Evolutionary conservation across 2,113 vertebrate species (phyloP).

Genomic region (Taxidea taxus): DNA sequence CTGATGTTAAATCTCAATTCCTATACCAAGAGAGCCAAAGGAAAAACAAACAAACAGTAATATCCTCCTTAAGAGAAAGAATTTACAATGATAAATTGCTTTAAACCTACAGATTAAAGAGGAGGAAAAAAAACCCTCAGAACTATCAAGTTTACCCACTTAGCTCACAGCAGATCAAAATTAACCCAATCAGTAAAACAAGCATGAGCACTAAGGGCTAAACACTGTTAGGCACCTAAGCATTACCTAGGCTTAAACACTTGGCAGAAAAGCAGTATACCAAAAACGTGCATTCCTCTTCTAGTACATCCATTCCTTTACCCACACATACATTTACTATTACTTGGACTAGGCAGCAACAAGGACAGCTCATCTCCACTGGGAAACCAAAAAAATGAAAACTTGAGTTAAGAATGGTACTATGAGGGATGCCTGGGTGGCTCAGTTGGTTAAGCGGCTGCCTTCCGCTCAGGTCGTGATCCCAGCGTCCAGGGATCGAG

Average conservation of each 20-base stretch:
- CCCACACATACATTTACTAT: background rate
- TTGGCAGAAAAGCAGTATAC: background rate
- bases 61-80: background rate
- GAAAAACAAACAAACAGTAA: background rate
- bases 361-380: background rate
- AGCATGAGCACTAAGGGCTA: background rate
- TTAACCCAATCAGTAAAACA: background rate
- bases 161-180: background rate
- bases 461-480: no score
- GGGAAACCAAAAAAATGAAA: background rate
- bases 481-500: rapidly evolving
- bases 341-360: background rate
- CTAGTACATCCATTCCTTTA: background rate
- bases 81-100: background rate
- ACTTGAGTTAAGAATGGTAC: background rate
- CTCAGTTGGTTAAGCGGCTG: no score
- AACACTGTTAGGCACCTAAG: background rate
- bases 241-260: background rate
- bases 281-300: background rate
- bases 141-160: background rate
- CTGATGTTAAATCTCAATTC: conserved; percentile 43
- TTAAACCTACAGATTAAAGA: background rate
- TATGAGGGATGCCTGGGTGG: no score
- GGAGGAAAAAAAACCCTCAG: background rate
- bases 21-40: background rate